Conservation (phyloP, 2,113 vertebrate genomes). For the Xerus inauris region DNA sequence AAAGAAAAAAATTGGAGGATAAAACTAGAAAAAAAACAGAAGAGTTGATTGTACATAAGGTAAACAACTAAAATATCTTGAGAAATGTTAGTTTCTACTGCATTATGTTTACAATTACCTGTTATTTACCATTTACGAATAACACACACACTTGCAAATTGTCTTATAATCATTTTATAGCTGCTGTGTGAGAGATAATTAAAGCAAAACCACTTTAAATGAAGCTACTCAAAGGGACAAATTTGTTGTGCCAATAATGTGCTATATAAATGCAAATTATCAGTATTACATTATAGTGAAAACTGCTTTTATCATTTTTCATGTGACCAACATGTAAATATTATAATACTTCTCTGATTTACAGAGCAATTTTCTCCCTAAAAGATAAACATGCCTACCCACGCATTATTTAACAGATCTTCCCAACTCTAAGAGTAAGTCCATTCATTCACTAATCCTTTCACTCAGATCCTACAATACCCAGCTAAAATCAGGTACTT, state of each 20-base stretch:
- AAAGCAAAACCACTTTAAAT: slow-evolving; percentile 72
- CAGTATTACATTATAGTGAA: slow-evolving; percentile 31
- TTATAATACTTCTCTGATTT: slow-evolving; percentile 50
- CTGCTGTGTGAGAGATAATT: slow-evolving; percentile 71
- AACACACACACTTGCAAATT: slow-evolving; percentile 57
- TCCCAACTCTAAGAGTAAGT: background rate
- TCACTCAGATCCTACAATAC: background rate
- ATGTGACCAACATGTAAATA: slow-evolving; percentile 52
- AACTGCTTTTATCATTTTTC: slow-evolving; percentile 59
- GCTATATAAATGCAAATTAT: slow-evolving; percentile 77
- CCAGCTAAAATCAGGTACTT: background rate
- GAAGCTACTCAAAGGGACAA: slow-evolving; percentile 66
- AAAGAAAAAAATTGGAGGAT: background rate
- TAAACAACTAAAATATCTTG: slow-evolving; percentile 14
- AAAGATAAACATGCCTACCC: slow-evolving; percentile 16
- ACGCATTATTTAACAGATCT: slow-evolving; percentile 32
- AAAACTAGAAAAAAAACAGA: background rate
- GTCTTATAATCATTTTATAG: slow-evolving; percentile 70
- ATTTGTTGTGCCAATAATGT: slow-evolving; percentile 69
- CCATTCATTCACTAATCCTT: background rate
- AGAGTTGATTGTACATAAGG: background rate
- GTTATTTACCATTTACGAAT: slow-evolving; percentile 65
- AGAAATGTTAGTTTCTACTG: slow-evolving; percentile 29
- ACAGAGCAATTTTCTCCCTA: slow-evolving; percentile 38
- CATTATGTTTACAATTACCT: slow-evolving; percentile 40